Percentiles rank a stretch among this genome's conserved stretches.
Evolutionary conservation across 64 coral and sea anemone species (phyloP).

Genomic region (Montipora foliosa): DNA sequence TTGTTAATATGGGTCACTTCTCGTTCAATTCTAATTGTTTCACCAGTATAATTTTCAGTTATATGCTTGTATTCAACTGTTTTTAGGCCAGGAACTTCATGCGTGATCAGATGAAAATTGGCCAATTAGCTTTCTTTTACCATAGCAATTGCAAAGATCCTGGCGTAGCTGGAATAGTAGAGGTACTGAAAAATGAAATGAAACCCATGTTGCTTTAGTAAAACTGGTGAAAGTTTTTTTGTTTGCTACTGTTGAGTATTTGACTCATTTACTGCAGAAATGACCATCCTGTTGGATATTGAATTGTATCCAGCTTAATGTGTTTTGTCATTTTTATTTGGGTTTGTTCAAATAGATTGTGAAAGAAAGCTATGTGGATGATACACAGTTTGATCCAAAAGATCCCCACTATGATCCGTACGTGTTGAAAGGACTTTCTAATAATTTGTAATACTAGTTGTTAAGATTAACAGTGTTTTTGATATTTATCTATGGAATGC

Average conservation of each 20-base stretch:
- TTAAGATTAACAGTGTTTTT: no score
- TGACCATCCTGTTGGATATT: not conserved
- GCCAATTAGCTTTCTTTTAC: constrained; percentile 96
- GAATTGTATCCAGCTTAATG: not conserved
- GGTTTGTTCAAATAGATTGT: constrained; percentile 68
- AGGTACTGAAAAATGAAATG: constrained; percentile 57
- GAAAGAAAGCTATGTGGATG: constrained; percentile 95
- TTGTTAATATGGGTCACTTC: not conserved
- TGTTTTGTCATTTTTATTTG: not conserved
- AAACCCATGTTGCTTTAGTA: no score
- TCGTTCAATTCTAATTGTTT: no score
- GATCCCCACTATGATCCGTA: constrained; percentile 97
- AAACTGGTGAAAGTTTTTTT: no score
- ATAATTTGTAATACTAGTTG: not conserved
- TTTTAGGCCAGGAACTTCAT: constrained; percentile 97
- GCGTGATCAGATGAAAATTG: constrained; percentile 95
- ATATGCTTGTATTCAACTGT: not conserved
- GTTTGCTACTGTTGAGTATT: not conserved
- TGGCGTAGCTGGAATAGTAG: constrained; percentile 88
- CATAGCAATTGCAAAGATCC: constrained; percentile 98
- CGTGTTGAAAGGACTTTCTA: not conserved
- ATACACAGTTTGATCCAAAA: constrained; percentile 96
- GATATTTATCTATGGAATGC: no score
- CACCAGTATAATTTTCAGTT: no score
- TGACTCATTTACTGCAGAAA: not conserved